Evolutionary conservation across 1,140 invertebrate species (phyloP).

Genomic region (Luehdorfia chinensis): DNA sequence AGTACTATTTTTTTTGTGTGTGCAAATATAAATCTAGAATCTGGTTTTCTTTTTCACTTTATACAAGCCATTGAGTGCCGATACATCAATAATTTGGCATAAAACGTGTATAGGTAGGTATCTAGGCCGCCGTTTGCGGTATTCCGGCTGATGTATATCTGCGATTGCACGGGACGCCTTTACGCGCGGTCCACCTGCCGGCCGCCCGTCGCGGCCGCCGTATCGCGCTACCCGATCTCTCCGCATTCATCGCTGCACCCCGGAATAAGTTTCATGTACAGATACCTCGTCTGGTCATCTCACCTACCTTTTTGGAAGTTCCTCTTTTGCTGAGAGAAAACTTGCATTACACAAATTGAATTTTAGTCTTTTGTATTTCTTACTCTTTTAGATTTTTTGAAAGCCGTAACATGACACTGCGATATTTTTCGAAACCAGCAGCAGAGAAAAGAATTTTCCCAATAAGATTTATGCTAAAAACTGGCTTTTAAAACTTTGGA

Average conservation of each 20-base stretch:
- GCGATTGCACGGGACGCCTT: constrained; percentile 36
- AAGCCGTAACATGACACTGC: neutral
- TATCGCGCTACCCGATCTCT: constrained; percentile 62
- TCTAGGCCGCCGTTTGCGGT: constrained; percentile 9
- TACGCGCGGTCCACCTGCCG: constrained; percentile 31
- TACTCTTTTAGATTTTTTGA: neutral
- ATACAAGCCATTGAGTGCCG: too few relatives aligned
- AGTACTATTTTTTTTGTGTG: too few relatives aligned
- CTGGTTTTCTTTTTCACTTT: too few relatives aligned
- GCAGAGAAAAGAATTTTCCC: too few relatives aligned
- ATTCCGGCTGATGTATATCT: constrained; percentile 33
- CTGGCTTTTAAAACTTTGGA: too few relatives aligned
- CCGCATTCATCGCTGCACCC: constrained; percentile 56
- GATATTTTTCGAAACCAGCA: too few relatives aligned
- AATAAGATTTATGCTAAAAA: too few relatives aligned
- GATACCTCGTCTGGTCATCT: constrained; percentile 52
- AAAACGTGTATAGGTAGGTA: too few relatives aligned
- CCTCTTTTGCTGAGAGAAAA: constrained; percentile 45
- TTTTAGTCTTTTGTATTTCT: constrained; percentile 31
- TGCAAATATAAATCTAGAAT: too few relatives aligned
- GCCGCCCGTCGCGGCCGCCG: constrained; percentile 28
- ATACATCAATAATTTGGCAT: too few relatives aligned
- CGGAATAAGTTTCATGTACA: constrained; percentile 62
- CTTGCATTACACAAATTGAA: constrained; percentile 68
- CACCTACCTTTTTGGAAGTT: constrained; percentile 57